Evolutionary conservation across 2,888 invertebrate genomes (phyloP).

Genomic region (Synergus umbraculus): DNA sequence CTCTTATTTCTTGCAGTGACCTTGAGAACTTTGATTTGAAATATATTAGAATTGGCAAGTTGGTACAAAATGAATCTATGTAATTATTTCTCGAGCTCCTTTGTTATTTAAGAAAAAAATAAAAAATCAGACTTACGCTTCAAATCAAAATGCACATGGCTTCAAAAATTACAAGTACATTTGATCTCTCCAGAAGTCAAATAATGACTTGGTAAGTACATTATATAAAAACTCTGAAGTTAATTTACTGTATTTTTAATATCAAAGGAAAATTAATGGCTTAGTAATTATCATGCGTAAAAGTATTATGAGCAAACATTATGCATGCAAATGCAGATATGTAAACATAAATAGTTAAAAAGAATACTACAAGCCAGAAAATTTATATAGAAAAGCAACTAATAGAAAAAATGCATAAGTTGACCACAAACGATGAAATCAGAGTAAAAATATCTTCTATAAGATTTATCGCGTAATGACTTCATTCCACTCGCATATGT

Average conservation of each 20-base stretch:
- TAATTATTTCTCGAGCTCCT: background rate
- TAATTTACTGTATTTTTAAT: background rate
- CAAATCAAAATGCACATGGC: background rate
- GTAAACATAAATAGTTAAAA: background rate
- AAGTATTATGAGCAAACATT: background rate
- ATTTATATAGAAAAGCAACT: background rate
- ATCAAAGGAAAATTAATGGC: background rate
- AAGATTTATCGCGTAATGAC: background rate
- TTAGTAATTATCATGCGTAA: background rate
- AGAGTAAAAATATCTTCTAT: conserved; percentile 15
- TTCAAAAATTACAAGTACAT: background rate
- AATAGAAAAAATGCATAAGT: background rate
- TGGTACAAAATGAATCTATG: background rate
- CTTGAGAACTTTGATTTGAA: background rate
- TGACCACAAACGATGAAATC: background rate
- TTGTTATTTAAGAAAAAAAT: background rate
- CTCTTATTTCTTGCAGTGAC: too few relatives aligned
- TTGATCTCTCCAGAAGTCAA: background rate
- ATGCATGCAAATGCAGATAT: background rate
- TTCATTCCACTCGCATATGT: conserved; percentile 43
- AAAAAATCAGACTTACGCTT: conserved; percentile 18
- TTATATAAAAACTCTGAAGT: background rate
- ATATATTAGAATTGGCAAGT: background rate
- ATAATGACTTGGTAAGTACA: too few relatives aligned
- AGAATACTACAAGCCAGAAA: background rate